Percentiles rank a stretch among this genome's conserved stretches.
Conservation (phyloP, 2,888 invertebrate species). For the Nudaria mundana region DNA sequence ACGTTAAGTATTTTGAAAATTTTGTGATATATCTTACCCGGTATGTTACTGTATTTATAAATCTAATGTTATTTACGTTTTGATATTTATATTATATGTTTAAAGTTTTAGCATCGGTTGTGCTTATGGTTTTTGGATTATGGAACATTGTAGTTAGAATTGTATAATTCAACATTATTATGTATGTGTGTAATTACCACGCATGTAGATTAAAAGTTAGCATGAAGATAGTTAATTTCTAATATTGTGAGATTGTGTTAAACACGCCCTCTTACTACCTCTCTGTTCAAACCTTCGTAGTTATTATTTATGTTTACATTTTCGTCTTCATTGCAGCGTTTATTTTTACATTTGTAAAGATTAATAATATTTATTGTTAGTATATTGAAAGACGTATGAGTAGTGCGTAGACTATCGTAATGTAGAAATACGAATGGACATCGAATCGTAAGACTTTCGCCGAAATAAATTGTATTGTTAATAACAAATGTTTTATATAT, state of each 20-base stretch:
- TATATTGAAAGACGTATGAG: too few relatives aligned
- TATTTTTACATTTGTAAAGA: too few relatives aligned
- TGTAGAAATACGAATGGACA: not conserved
- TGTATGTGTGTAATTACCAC: constrained; percentile 2
- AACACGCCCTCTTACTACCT: too few relatives aligned
- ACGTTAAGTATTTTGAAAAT: constrained; percentile 4
- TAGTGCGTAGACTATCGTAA: not conserved
- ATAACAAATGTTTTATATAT: constrained; percentile 21
- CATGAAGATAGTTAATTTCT: too few relatives aligned
- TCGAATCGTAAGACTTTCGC: too few relatives aligned
- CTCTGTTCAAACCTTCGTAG: too few relatives aligned
- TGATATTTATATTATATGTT: constrained; percentile 1
- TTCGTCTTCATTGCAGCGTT: too few relatives aligned
- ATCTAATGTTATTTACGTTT: not conserved
- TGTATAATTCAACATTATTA: not conserved
- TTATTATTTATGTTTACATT: too few relatives aligned
- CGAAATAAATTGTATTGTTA: too few relatives aligned
- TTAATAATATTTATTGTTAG: too few relatives aligned
- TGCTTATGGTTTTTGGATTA: constrained; percentile 26
- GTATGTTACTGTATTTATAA: constrained; percentile 1
- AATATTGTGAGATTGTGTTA: too few relatives aligned
- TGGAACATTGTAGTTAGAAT: constrained; percentile 4
- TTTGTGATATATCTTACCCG: not conserved
- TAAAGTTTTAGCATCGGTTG: constrained; percentile 18
- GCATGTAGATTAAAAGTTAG: too few relatives aligned